A percentile compares a stretch with the other conserved stretches of the same genome.
Evolutionary conservation across 2,113 vertebrate species (phyloP).

Genomic region (Tympanuchus pallidicinctus): DNA sequence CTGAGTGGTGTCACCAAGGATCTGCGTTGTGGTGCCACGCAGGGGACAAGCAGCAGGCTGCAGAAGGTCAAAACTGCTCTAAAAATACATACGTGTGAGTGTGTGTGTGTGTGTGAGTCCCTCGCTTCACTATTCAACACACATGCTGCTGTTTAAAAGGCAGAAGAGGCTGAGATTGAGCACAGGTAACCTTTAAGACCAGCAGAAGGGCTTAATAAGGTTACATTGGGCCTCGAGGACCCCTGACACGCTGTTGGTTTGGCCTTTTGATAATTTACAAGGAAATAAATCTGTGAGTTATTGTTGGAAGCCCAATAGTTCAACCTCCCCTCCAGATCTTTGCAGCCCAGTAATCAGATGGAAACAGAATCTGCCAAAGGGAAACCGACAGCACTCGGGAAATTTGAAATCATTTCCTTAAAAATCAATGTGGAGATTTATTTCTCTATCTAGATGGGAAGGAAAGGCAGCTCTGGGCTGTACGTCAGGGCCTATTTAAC

Average conservation of each 20-base stretch:
- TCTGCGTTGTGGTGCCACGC: not conserved
- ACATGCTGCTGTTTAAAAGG: not conserved
- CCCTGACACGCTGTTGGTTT: not conserved
- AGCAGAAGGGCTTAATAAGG: conserved; percentile 26
- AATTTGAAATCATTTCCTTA: not conserved
- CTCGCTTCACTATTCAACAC: not conserved
- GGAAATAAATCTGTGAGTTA: not conserved
- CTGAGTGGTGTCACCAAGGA: not conserved
- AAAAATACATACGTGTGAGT: rapidly evolving
- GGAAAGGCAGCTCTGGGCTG: not conserved
- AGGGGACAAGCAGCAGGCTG: conserved; percentile 1
- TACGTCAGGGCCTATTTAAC: not conserved
- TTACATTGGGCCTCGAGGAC: not conserved
- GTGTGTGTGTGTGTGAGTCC: not conserved
- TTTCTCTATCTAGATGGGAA: not conserved
- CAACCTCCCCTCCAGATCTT: not conserved
- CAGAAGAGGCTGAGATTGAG: not conserved
- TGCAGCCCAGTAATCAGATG: no score
- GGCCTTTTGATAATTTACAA: not conserved
- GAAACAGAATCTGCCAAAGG: not conserved
- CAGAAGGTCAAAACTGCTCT: conserved; percentile 33
- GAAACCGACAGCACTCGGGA: not conserved
- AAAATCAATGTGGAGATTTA: not conserved
- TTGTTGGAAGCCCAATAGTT: not conserved
- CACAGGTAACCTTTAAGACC: not conserved